phyloP scores from a whole-genome alignment of 2,888 invertebrate species.

The Eupithecia insigniata region DNA sequence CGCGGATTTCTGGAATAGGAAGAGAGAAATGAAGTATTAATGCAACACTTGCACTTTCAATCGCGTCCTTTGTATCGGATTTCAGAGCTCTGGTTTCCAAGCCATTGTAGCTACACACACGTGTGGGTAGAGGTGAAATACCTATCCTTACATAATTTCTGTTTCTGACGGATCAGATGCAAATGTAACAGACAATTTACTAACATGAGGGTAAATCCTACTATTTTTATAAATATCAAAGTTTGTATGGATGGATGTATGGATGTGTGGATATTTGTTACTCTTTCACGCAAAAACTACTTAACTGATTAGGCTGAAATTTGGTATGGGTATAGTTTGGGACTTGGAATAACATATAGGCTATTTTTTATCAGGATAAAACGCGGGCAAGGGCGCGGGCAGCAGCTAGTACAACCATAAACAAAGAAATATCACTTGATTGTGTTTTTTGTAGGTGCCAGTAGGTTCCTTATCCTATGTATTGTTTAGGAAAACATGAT shows the following conservation, averaged over 20 bases:
- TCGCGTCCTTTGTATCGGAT: constrained; percentile 65
- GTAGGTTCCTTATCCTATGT: not conserved
- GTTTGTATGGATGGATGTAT: too few relatives aligned
- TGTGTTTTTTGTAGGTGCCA: not conserved
- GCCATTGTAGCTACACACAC: constrained; percentile 52
- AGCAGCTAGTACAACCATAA: not conserved
- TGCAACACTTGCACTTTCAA: constrained; percentile 84
- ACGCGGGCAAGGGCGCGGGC: too few relatives aligned
- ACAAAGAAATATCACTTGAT: not conserved
- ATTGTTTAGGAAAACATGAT: not conserved
- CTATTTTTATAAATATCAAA: too few relatives aligned
- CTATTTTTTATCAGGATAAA: too few relatives aligned
- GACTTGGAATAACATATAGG: too few relatives aligned
- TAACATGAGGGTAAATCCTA: not conserved
- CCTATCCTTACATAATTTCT: not conserved
- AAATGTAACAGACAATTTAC: not conserved
- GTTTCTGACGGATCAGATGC: not conserved
- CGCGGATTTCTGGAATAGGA: constrained; percentile 69
- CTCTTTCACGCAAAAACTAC: too few relatives aligned
- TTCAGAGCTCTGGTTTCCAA: constrained; percentile 61
- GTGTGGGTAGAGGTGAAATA: constrained; percentile 40
- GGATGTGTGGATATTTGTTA: too few relatives aligned
- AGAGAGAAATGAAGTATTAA: constrained; percentile 80
- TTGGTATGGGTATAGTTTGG: too few relatives aligned
- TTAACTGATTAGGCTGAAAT: too few relatives aligned